Evolutionary conservation across 2,888 invertebrate genomes (phyloP).

Genomic region (Spialia ferax): DNA sequence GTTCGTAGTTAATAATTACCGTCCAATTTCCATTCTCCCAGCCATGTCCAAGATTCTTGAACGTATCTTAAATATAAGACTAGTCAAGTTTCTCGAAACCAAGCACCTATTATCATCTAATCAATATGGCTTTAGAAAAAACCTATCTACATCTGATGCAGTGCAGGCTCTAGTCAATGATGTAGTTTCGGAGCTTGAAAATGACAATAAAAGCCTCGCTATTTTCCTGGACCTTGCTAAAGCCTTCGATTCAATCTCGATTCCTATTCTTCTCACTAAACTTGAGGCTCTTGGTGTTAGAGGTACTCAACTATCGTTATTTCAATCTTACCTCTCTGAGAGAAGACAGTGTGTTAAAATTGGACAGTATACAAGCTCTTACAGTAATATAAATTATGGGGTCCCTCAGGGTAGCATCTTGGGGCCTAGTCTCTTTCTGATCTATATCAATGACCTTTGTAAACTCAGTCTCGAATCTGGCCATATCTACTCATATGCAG

Average conservation of each 20-base stretch:
- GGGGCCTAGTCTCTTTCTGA: too few species aligned
- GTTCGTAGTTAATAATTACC: background rate
- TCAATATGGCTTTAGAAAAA: slow-evolving; percentile 13
- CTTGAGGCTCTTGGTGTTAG: background rate
- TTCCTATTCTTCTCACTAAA: slow-evolving; percentile 6
- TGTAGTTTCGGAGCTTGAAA: background rate
- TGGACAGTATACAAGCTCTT: too few species aligned
- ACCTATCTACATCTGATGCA: slow-evolving; percentile 2
- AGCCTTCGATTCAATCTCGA: slow-evolving; percentile 15
- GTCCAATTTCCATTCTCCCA: slow-evolving; percentile 1
- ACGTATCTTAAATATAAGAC: background rate
- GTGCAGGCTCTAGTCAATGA: background rate
- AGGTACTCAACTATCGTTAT: background rate
- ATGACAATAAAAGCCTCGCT: background rate
- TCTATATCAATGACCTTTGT: background rate
- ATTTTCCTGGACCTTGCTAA: slow-evolving; percentile 13
- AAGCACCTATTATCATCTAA: background rate
- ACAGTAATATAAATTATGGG: too few species aligned
- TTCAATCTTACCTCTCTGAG: background rate
- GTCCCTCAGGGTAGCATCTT: too few species aligned
- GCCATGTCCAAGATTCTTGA: slow-evolving; percentile 6
- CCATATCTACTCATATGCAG: background rate
- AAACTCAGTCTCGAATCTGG: background rate
- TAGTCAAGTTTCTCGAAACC: background rate
- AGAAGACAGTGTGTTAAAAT: background rate